Evolutionary conservation across 2,113 vertebrate genomes (phyloP).

Genomic region (Entomyzon cyanotis): DNA sequence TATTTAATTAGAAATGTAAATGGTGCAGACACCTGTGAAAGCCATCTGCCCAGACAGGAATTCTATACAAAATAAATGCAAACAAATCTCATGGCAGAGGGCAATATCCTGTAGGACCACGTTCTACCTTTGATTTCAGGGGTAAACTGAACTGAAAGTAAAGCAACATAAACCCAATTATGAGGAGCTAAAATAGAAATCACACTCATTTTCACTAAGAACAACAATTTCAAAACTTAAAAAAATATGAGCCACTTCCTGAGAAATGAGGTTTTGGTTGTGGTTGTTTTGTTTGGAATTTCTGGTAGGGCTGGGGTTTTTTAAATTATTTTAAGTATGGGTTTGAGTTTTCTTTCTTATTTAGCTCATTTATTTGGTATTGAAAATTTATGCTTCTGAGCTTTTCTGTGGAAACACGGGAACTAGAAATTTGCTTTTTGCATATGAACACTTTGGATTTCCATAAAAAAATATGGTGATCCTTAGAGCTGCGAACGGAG

Average conservation of each 20-base stretch:
- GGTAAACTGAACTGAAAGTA: background rate
- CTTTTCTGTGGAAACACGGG: background rate
- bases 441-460: constrained; percentile 21
- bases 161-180: background rate
- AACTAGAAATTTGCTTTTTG: background rate
- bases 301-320: background rate
- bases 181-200: background rate
- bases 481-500: background rate
- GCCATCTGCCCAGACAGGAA: background rate
- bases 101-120: background rate
- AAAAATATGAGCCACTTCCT: background rate
- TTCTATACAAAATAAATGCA: background rate
- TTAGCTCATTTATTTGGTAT: background rate
- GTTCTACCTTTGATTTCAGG: background rate
- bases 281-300: background rate
- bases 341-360: background rate
- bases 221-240: background rate
- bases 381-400: background rate
- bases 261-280: background rate
- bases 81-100: background rate
- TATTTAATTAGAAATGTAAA: background rate
- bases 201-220: fast-evolving
- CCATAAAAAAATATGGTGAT: background rate
- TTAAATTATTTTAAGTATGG: background rate
- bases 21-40: background rate